Base-by-base conservation (phyloP, 2,888 invertebrate genomes). In the Biston stratarius region DNA sequence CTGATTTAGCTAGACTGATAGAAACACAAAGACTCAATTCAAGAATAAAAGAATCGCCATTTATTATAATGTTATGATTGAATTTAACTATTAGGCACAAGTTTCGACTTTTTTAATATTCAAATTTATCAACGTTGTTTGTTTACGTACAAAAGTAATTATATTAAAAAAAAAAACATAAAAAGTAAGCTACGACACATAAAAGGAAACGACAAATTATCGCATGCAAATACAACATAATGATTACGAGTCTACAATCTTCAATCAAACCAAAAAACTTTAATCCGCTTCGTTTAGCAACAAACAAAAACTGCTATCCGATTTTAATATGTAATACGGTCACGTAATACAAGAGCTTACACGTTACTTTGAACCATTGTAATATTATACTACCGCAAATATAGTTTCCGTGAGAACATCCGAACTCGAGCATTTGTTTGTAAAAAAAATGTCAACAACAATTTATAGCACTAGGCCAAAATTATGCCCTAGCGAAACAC, bases 221-320 rank as follows among this genome's bases (percentile, higher is more conserved):
- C 61, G 45, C 65, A 57, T 61, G 49, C 61, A 66, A 66, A 60
- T 55, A 55, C 38, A 42, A 49, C 36, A 44, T 56, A 65, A 59
- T 60, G 45, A 38, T 44, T 24, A 3, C 3, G 24, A 24, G 24
- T 24, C 11, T 38, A 38, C 36, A 36, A 36, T 38, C 48, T 24
- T 10, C 24, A 48, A 48, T 48, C 48, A 24, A 8, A 10, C 10
- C 2, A 48, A 33, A 61, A 66, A 66, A 14, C 14, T 51, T 59
- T 61, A 56, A 15, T 52, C 38, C 61, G 61, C 65, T 66, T 66
- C 65, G 65, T 61, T 66, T 61, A 66, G 51, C 65, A 61, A 9
- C 56, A 15, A 51, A 51, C 51, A 66, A 66, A 66, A 66, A 61
- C 65, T 45, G 24, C 65, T 55, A 40, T 48, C 44, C 51, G 44